Conservation (phyloP, 2,888 invertebrate species). For the Cotesia congregata region DNA sequence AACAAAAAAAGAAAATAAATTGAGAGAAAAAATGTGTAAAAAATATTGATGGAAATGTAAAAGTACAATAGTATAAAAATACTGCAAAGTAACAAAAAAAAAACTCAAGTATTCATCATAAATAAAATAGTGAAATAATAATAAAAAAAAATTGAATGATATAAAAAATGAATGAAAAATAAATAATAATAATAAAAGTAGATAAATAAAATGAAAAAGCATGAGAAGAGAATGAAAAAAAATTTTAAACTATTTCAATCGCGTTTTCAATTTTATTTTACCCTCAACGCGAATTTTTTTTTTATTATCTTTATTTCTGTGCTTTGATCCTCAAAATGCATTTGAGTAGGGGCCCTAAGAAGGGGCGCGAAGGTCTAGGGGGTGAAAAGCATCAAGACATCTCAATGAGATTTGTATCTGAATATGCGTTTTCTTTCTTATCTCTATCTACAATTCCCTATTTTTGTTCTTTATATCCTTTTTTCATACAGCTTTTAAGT, state of each 20-base stretch:
- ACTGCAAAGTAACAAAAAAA: conserved; percentile 60
- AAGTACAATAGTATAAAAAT: conserved; percentile 36
- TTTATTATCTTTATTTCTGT: conserved; percentile 34
- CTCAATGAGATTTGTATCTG: conserved; percentile 43
- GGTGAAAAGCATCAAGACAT: conserved; percentile 19
- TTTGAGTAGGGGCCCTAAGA: conserved; percentile 39
- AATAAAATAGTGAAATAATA: background rate
- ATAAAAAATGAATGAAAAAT: conserved; percentile 7
- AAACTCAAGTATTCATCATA: background rate
- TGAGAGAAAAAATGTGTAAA: conserved; percentile 18
- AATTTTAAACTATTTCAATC: conserved; percentile 58
- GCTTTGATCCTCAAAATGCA: conserved; percentile 49
- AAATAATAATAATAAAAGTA: conserved; percentile 6
- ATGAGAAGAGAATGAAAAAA: conserved; percentile 45
- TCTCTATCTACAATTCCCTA: conserved; percentile 22
- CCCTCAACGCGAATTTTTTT: conserved; percentile 23
- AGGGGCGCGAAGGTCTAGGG: conserved; percentile 33
- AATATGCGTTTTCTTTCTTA: conserved; percentile 29
- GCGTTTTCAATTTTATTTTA: conserved; percentile 57
- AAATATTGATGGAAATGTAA: background rate
- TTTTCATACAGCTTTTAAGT: background rate
- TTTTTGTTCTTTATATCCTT: conserved; percentile 30
- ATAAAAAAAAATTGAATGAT: conserved; percentile 56
- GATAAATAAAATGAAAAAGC: conserved; percentile 11
- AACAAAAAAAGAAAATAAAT: background rate